These are phyloP conservation scores for Gobius niger DNA, from an alignment of 2,113 vertebrate species.

Conservation along the genomic window DNA sequence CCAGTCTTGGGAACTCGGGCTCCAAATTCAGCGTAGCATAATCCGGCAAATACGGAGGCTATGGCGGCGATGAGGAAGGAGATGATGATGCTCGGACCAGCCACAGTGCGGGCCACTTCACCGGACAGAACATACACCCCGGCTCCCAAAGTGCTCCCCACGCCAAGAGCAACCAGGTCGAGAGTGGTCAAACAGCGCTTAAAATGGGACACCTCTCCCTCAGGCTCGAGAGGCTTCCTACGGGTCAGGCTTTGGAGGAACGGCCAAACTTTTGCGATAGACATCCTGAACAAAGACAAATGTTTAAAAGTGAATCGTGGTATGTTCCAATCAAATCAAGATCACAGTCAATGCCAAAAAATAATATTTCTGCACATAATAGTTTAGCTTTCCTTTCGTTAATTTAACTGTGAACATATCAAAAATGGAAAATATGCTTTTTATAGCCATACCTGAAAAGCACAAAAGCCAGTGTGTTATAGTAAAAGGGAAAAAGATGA, in stretches of 20 bases:
- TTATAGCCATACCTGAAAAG: no score
- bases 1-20: slow-evolving; percentile 82
- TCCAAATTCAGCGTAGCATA: slow-evolving; percentile 85
- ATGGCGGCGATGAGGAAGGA: slow-evolving; percentile 84
- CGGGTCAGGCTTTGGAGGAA: slow-evolving; percentile 71
- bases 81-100: slow-evolving; percentile 82
- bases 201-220: slow-evolving; percentile 73
- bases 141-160: slow-evolving; percentile 85
- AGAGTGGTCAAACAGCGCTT: slow-evolving; percentile 77
- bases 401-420: no score
- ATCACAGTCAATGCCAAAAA: no score
- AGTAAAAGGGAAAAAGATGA: no score
- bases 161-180: slow-evolving; percentile 83
- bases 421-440: no score
- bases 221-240: slow-evolving; percentile 71
- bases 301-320: not conserved
- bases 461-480: no score
- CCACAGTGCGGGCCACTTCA: slow-evolving; percentile 80
- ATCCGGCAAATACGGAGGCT: slow-evolving; percentile 82
- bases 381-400: no score
- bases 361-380: no score
- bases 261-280: slow-evolving; percentile 45
- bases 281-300: slow-evolving; percentile 48
- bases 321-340: no score
- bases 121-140: slow-evolving; percentile 85